Evolutionary conservation across 2,113 vertebrate genomes (phyloP), one percentile per base, ranked within the genome.

Genomic region (Cavia porcellus): DNA sequence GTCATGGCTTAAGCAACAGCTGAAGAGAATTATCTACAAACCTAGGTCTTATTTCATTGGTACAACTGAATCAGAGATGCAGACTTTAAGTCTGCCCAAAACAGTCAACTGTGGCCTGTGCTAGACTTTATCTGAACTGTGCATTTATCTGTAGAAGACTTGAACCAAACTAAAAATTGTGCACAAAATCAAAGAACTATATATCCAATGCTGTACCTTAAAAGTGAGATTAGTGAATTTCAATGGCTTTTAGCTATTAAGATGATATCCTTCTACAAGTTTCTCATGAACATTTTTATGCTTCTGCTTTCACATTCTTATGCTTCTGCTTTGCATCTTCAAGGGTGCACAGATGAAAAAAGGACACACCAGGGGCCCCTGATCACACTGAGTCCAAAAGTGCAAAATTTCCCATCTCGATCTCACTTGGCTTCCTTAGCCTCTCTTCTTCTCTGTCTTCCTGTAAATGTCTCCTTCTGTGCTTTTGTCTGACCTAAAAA

Each of bases 401-500:
- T 52, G 14, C 5, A 10, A 32, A 68, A 28, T 89, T 79, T 86
- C 28, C 19, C 74, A 42, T 64, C 19, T 47, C 45, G 20, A 13
- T 24, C 0, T 45, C 1, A 2, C 57, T 57, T 52, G 62, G 9
- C 22, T 83, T 79, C 66, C 11, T 75, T 32, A n/a, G 7, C 35
- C 8, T 35, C 25, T 64, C 9, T 35, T 5, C 28, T 1, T 8
- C 24, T 77, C 4, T 8, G 12, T 19, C 7, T 89, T 7, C 17
- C 47, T 25, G 50, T 9, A 79, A 50, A 35, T 45, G 1, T 20
- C 28, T 80, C 32, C 17, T 12, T 45, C 61, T 74, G 57, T 74
- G 57, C n/a, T 87, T 77, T 94, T 12, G 15, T 74, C 66, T 92
- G 80, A 93, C 77, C 87, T 96, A 59, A 72, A 88, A 88, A 88